Evolutionary conservation across 2,113 vertebrate species (phyloP).

Genomic region (Agapornis roseicollis): DNA sequence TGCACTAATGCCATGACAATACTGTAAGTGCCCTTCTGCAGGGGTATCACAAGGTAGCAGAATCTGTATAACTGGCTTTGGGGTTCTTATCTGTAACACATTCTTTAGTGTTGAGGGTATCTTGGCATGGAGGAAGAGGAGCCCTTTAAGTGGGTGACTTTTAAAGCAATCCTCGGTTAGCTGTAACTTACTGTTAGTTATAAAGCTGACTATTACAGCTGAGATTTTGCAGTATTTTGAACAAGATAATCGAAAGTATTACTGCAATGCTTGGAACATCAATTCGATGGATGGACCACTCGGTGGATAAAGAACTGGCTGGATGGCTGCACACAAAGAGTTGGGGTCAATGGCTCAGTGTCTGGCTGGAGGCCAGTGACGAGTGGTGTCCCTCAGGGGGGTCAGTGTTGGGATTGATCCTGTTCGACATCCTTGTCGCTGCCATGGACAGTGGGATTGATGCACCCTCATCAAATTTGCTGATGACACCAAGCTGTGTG

Average conservation of each 20-base stretch:
- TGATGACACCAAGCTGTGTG: no score
- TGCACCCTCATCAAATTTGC: no score
- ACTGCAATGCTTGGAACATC: not conserved
- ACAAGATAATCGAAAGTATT: not conserved
- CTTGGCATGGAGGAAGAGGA: not conserved
- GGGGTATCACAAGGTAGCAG: not conserved
- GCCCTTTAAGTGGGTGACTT: not conserved
- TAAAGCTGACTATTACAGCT: not conserved
- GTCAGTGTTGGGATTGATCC: no score
- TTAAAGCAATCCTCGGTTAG: not conserved
- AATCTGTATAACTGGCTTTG: not conserved
- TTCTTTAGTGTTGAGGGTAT: not conserved
- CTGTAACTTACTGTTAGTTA: not conserved
- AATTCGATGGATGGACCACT: no score
- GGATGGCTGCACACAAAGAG: no score
- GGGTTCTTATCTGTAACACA: not conserved
- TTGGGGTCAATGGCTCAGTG: no score
- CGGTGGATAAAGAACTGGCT: no score
- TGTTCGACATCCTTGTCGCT: no score
- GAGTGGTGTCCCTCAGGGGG: no score
- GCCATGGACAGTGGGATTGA: no score
- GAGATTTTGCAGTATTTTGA: not conserved
- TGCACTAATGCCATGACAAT: accelerated
- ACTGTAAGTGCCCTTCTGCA: not conserved
- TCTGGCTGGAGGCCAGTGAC: no score